phyloP scores from a whole-genome alignment of 1,140 invertebrate genomes.

The Leguminivora glycinivorella region DNA sequence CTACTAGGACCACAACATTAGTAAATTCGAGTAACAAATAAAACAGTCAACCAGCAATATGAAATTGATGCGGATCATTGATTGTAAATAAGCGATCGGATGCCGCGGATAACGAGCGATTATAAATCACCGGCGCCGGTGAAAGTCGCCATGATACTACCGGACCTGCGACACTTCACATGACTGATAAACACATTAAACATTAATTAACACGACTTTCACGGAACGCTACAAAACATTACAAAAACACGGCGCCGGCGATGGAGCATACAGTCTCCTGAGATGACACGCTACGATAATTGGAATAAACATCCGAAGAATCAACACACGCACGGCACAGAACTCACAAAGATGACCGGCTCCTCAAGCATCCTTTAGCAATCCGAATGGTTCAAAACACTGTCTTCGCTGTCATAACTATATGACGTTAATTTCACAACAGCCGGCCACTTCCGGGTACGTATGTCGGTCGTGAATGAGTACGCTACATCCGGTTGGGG shows the following conservation, averaged over 20 bases:
- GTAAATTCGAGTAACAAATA: neutral
- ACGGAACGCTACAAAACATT: conserved; percentile 43
- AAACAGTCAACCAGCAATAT: neutral
- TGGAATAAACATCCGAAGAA: conserved; percentile 14
- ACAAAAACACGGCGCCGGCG: conserved; percentile 31
- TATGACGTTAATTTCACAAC: conserved; percentile 68
- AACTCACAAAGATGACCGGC: conserved; percentile 3
- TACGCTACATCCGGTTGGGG: conserved; percentile 47
- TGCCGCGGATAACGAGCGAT: conserved; percentile 61
- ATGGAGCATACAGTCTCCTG: neutral
- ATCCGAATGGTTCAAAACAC: conserved; percentile 38
- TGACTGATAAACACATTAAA: conserved; percentile 46
- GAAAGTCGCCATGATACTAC: conserved; percentile 61
- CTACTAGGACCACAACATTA: neutral
- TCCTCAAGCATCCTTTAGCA: conserved; percentile 19
- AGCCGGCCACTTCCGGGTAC: conserved; percentile 72
- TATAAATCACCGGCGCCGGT: conserved; percentile 63
- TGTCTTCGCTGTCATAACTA: conserved; percentile 68
- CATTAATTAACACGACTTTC: conserved; percentile 57
- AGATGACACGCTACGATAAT: conserved; percentile 5
- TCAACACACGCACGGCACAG: conserved; percentile 8
- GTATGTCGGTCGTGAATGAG: conserved; percentile 66
- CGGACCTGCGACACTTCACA: conserved; percentile 49
- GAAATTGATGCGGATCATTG: neutral
- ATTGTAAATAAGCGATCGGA: conserved; percentile 60